These are phyloP conservation scores for Antechinus flavipes DNA, from an alignment of 2,113 vertebrate genomes.

Conservation along the genomic window DNA sequence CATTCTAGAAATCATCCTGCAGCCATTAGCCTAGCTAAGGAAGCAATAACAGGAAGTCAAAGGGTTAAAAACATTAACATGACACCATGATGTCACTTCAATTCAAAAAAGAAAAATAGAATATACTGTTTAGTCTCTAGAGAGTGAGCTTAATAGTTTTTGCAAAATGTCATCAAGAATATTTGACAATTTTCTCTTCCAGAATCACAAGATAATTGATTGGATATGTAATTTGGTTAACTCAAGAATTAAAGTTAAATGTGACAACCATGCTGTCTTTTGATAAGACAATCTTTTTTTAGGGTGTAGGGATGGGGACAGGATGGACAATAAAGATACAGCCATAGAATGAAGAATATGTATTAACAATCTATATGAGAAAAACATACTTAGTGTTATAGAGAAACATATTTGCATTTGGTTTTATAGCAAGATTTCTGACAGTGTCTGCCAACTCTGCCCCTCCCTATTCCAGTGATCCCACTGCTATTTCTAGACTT, in stretches of 20 bases:
- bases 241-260: conserved; percentile 72
- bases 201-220: conserved; percentile 50
- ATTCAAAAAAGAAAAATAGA: background rate
- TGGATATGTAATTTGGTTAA: conserved; percentile 47
- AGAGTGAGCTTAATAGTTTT: background rate
- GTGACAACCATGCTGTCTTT: conserved; percentile 71
- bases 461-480: background rate
- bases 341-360: background rate
- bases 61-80: background rate
- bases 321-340: background rate
- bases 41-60: background rate
- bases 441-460: background rate
- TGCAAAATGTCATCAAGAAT: background rate
- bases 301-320: background rate
- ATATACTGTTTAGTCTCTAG: background rate
- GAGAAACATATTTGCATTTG: background rate
- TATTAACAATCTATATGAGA: background rate
- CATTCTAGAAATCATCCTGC: background rate
- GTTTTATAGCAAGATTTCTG: background rate
- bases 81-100: background rate
- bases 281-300: conserved; percentile 62
- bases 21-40: background rate
- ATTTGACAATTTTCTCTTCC: background rate
- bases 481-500: background rate
- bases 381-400: background rate